Evolutionary conservation across 2,888 invertebrate genomes (phyloP).

Genomic region (Bellardia bayeri): DNA sequence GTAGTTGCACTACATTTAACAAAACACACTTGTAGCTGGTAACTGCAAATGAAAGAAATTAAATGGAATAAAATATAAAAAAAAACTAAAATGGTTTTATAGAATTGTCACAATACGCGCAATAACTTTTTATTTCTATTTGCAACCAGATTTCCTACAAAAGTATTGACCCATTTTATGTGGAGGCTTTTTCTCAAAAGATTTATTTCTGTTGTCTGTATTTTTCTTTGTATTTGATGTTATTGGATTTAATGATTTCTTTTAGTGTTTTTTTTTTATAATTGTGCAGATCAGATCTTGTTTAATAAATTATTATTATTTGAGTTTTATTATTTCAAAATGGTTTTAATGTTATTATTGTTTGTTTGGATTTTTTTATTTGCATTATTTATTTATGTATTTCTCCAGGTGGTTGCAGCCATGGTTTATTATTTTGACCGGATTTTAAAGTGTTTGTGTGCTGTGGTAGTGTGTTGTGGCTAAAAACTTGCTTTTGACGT

Average conservation of each 20-base stretch:
- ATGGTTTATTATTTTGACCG: conserved; percentile 45
- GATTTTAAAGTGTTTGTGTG: not conserved
- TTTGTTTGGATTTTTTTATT: conserved; percentile 2
- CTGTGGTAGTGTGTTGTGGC: too few species aligned
- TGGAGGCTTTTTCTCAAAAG: not conserved
- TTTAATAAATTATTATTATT: conserved; percentile 67
- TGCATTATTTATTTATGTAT: conserved; percentile 17
- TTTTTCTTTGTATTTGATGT: not conserved
- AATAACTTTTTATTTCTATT: conserved; percentile 64
- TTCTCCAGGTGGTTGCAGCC: conserved; percentile 54
- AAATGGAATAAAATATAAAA: not conserved
- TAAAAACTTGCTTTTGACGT: conserved; percentile 27
- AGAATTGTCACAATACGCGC: conserved; percentile 57
- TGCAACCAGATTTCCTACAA: conserved; percentile 47
- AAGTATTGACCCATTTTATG: conserved; percentile 51
- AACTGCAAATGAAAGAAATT: not conserved
- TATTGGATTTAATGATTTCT: conserved; percentile 35
- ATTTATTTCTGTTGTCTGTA: not conserved
- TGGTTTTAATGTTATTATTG: conserved; percentile 57
- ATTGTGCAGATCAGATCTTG: not conserved
- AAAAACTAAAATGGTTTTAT: conserved; percentile 49
- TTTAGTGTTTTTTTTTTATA: conserved; percentile 22
- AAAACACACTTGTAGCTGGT: conserved; percentile 1
- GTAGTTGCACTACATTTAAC: conserved; percentile 35
- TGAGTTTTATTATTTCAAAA: conserved; percentile 68